Percentiles rank a stretch among this genome's conserved stretches.
phyloP scores from a whole-genome alignment of 2,797 vertebrate genomes.

The Sus cebifrons region DNA sequence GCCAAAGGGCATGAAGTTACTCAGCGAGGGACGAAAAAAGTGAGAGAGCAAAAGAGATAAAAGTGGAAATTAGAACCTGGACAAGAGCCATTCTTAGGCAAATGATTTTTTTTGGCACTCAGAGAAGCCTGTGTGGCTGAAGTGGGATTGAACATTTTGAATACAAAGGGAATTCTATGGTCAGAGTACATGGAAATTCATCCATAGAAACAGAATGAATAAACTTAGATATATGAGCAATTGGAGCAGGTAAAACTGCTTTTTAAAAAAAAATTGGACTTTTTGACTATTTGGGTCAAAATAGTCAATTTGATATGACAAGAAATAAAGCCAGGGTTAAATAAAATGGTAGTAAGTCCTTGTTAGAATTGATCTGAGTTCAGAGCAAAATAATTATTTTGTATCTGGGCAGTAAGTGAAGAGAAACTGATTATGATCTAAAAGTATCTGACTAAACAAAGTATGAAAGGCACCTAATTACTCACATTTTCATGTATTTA shows the following conservation, averaged over 20 bases:
- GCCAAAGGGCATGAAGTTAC: not conserved
- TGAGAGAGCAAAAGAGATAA: not conserved
- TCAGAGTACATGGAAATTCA: not conserved
- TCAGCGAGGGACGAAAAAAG: not conserved
- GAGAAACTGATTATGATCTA: not conserved
- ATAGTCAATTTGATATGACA: not conserved
- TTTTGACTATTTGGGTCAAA: conserved; percentile 36
- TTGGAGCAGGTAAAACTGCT: not conserved
- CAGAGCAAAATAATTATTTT: conserved; percentile 41
- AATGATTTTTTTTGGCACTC: not conserved
- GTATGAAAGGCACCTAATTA: not conserved
- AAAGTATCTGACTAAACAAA: not conserved
- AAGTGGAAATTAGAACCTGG: not conserved
- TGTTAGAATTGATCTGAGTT: conserved; percentile 4
- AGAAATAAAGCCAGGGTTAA: not conserved
- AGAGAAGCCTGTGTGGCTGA: not conserved
- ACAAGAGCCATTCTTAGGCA: not conserved
- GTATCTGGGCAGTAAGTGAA: not conserved
- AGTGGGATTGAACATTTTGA: not conserved
- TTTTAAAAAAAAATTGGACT: not conserved
- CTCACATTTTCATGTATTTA: not conserved
- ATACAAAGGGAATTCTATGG: not conserved
- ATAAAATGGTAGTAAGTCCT: not conserved
- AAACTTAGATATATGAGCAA: not conserved
- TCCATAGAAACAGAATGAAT: not conserved